A percentile compares a stretch with the other conserved stretches of the same genome.
These are phyloP conservation scores for Pygoscelis antarcticus DNA, from an alignment of 2,113 vertebrate genomes.

Conservation along the genomic window DNA sequence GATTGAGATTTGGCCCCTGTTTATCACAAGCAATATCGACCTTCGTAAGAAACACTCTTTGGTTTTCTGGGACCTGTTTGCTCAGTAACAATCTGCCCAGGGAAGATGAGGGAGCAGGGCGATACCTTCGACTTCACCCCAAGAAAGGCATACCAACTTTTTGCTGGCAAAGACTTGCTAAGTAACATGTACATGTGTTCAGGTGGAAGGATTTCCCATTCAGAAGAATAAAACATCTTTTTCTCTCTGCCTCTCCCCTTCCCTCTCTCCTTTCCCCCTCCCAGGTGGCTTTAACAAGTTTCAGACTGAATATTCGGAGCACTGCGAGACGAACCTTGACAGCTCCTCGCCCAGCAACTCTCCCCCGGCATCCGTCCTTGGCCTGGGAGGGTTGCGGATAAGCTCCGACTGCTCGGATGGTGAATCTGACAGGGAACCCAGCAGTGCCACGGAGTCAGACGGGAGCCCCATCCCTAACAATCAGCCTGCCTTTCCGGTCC, in stretches of 20 bases:
- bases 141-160: not conserved
- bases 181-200: not conserved
- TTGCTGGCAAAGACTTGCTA: not conserved
- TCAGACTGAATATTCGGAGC: conserved; percentile 92
- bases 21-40: not conserved
- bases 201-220: not conserved
- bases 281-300: conserved; percentile 98
- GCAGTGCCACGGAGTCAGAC: conserved; percentile 94
- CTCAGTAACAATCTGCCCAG: not conserved
- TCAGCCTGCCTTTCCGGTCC: conserved; percentile 95
- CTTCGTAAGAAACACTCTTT: not conserved
- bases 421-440: conserved; percentile 93
- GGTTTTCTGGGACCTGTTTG: not conserved
- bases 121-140: not conserved
- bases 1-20: not conserved
- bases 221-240: not conserved
- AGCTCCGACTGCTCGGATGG: conserved; percentile 96
- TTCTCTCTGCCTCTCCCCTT: not conserved
- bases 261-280: not conserved
- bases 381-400: conserved; percentile 92
- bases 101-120: not conserved
- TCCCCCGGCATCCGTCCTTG: conserved; percentile 89
- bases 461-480: conserved; percentile 92
- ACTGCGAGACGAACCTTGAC: conserved; percentile 95
- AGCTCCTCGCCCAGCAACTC: conserved; percentile 91